phyloP scores from a whole-genome alignment of 1,140 invertebrate species.

The Drosophila parabipectinata region DNA sequence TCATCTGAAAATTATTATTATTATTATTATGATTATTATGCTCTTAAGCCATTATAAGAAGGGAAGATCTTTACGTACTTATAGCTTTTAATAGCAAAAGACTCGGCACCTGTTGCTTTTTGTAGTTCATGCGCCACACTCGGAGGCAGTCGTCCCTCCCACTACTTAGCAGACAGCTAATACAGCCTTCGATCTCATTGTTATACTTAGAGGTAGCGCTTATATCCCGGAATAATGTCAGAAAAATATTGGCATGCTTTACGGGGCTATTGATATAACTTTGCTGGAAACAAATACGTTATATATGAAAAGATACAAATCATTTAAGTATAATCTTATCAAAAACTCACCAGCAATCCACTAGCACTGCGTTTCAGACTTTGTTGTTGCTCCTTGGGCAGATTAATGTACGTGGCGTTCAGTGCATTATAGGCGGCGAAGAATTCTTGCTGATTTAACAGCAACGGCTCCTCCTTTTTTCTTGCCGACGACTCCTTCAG shows the following conservation, averaged over 20 bases:
- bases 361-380: conserved; percentile 84
- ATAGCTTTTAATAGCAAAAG: conserved; percentile 64
- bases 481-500: conserved; percentile 77
- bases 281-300: conserved; percentile 37
- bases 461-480: conserved; percentile 22
- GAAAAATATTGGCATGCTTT: conserved; percentile 73
- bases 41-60: background rate
- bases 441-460: conserved; percentile 80
- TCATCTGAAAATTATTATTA: conserved; percentile 41
- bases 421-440: conserved; percentile 84
- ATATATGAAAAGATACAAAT: background rate
- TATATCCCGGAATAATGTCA: conserved; percentile 68
- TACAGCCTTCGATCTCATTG: conserved; percentile 70
- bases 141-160: conserved; percentile 85
- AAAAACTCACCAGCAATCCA: conserved; percentile 57
- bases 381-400: conserved; percentile 79
- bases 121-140: conserved; percentile 85
- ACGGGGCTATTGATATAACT: conserved; percentile 63
- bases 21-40: background rate
- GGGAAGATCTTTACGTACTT: conserved; percentile 28
- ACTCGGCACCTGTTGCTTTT: conserved; percentile 84
- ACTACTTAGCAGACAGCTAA: conserved; percentile 84
- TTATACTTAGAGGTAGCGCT: conserved; percentile 14
- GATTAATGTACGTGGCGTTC: conserved; percentile 63
- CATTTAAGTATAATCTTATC: fast-evolving